Evolutionary conservation across 2,888 invertebrate genomes (phyloP), one percentile per base, ranked within the genome.

Genomic region (Molorchus minor): DNA sequence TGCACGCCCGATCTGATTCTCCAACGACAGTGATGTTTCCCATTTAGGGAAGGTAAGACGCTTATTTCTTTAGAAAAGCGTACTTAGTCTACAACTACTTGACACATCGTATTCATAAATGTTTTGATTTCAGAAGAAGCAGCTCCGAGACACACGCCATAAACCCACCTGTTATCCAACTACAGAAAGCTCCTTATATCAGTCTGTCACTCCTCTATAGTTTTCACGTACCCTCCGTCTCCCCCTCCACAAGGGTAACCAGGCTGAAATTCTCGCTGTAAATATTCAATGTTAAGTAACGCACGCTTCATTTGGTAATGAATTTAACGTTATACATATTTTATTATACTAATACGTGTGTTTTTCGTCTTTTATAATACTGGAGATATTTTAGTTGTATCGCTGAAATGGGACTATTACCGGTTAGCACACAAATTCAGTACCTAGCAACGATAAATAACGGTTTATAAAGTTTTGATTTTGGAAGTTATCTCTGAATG

Each of bases 31-130:
- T 67, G 95, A 57, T 96, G 96, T 82, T 95, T 95, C 82, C 88
- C 92, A 70, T 95, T 95, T 78, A 87, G 92, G 93, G 83, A 89
- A 93, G 89, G 93, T 92, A 76, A 76, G 58, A 15, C 13, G 30
- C n/a, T 21, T 40, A n/a, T 51, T 44, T 36, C 17, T 19, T 35
- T 40, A 10, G 15, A 21, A 38, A 10, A n/a, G 20, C 21, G 30
- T n/a, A n/a, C n/a, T n/a, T n/a, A n/a, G n/a, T n/a, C n/a, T n/a
- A n/a, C n/a, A n/a, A n/a, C n/a, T n/a, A n/a, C n/a, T n/a, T n/a
- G n/a, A n/a, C n/a, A n/a, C n/a, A n/a, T n/a, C n/a, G n/a, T n/a
- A n/a, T n/a, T n/a, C n/a, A n/a, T n/a, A n/a, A 45, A 43, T 47
- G 5, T 36, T 69, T 60, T 81, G 80, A 68, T 87, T 86, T 0